phyloP scores from a whole-genome alignment of 2,113 vertebrate genomes.

The Tylochromis polylepis region DNA sequence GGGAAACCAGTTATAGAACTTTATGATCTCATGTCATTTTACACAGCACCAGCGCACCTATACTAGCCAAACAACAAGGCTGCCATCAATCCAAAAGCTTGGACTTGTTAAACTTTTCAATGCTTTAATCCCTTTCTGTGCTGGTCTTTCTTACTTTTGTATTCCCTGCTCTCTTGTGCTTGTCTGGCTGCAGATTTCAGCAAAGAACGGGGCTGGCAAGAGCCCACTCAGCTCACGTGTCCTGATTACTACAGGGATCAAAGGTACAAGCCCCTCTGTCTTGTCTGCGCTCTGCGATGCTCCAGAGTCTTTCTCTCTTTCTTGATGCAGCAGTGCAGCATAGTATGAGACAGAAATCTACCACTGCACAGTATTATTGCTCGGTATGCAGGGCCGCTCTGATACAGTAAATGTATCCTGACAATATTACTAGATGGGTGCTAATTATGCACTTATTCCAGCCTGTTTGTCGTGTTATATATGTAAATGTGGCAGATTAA shows the following conservation, averaged over 20 bases:
- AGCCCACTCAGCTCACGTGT: conserved; percentile 89
- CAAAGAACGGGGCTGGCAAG: conserved; percentile 86
- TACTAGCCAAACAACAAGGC: neutral
- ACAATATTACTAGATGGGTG: neutral
- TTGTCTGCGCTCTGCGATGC: neutral
- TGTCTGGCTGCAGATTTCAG: conserved; percentile 79
- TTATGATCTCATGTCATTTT: neutral
- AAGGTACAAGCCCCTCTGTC: conserved; percentile 73
- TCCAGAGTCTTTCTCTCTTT: neutral
- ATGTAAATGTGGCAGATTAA: neutral
- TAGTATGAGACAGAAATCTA: neutral
- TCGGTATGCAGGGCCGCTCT: neutral
- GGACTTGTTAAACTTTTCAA: neutral
- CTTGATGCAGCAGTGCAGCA: conserved; percentile 5
- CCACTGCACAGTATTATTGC: neutral
- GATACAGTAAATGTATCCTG: neutral
- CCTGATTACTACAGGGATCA: conserved; percentile 88
- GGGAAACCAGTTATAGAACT: neutral
- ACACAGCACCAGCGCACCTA: neutral
- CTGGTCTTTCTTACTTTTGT: neutral
- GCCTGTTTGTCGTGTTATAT: neutral
- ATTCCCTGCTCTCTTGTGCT: neutral
- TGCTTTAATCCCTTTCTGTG: neutral
- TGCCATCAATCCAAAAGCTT: neutral
- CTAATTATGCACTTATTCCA: neutral